These are phyloP conservation scores for Rhynchomys soricoides DNA, from an alignment of 2,113 vertebrate species.

Conservation along the genomic window DNA sequence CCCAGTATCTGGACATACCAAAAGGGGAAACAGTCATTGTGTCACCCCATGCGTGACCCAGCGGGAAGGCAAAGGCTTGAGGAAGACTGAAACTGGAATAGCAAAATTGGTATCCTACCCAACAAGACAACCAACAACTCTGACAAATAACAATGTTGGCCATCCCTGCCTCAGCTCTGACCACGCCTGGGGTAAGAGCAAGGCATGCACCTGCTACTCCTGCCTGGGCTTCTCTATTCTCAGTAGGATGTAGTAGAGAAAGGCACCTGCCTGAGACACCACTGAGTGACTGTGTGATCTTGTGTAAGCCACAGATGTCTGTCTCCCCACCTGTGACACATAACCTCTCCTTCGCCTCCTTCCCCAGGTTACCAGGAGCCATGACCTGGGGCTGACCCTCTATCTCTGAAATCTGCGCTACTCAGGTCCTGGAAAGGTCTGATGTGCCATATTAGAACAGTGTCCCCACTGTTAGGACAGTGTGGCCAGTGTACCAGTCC, in stretches of 20 bases:
- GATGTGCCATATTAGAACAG: neutral
- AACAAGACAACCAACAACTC: slow-evolving; percentile 61
- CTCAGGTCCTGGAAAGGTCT: slow-evolving; percentile 23
- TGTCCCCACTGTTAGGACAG: neutral
- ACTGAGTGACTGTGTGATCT: slow-evolving; percentile 79
- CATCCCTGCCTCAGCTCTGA: slow-evolving; percentile 37
- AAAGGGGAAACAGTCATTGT: slow-evolving; percentile 22
- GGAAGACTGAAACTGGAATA: slow-evolving; percentile 44
- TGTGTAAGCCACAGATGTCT: slow-evolving; percentile 68
- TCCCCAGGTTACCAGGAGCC: slow-evolving; percentile 3
- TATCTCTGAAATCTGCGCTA: neutral
- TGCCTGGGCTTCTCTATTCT: neutral
- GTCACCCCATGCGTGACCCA: neutral
- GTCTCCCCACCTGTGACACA: slow-evolving; percentile 29
- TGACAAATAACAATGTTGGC: slow-evolving; percentile 24
- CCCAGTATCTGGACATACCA: slow-evolving; percentile 1
- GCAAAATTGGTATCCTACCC: slow-evolving; percentile 30
- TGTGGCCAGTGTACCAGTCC: neutral
- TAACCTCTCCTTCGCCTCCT: slow-evolving; percentile 34
- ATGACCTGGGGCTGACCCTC: slow-evolving; percentile 3
- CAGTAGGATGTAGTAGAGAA: neutral
- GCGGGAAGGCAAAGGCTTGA: slow-evolving; percentile 19
- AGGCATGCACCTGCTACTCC: slow-evolving; percentile 33
- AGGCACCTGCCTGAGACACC: slow-evolving; percentile 58
- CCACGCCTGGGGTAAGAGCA: slow-evolving; percentile 2